Evolutionary conservation across 2,797 vertebrate species (phyloP), one percentile per base, ranked within the genome.

Genomic region (Malacoraja senta): DNA sequence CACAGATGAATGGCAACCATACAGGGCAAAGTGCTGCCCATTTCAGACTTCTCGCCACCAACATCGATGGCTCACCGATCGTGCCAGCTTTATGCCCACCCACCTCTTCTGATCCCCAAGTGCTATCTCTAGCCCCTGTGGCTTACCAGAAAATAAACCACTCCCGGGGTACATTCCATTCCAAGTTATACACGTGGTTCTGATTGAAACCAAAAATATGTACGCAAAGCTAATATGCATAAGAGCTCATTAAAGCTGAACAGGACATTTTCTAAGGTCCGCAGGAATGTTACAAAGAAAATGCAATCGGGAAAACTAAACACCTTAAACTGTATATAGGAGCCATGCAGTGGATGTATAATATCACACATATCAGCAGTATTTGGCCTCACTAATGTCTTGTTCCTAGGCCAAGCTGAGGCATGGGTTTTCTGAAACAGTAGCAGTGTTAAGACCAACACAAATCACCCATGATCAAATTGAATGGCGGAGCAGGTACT

Each of bases 71-170:
- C 84, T 68, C 61, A 68, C 63, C 12, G 61, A 35, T 6, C 84
- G 21, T 68, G 61, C 84, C 84, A 88, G 84, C n/a, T 88, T 88
- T 68, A 68, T 88, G 84, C 84, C 81, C 84, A 88, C 84, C 84
- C 84, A 88, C 84, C 63, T 68, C 84, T 88, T 88, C 19, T 68
- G 61, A 35, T 53, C 35, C 61, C n/a, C 10, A 19, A 88, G 84
- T 65, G 32, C 61, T 63, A 88, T 88, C 84, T 65, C 84, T 63
- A 68, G 35, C 7, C 61, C 84, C 61, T 88, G 84, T 88, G 84
- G n/a, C 84, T 88, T 17, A 88, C 84, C 84, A 88, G 84, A 88
- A 88, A 88, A 68, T 88, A 88, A 88, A 88, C 84, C 84, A 88
- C 84, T 88, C 84, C 7, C n/a, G 63, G 84, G 71, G 15, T 19